Evolutionary conservation across 2,888 invertebrate species (phyloP), one percentile per base, ranked within the genome.

Genomic region (Cerastis leucographa): DNA sequence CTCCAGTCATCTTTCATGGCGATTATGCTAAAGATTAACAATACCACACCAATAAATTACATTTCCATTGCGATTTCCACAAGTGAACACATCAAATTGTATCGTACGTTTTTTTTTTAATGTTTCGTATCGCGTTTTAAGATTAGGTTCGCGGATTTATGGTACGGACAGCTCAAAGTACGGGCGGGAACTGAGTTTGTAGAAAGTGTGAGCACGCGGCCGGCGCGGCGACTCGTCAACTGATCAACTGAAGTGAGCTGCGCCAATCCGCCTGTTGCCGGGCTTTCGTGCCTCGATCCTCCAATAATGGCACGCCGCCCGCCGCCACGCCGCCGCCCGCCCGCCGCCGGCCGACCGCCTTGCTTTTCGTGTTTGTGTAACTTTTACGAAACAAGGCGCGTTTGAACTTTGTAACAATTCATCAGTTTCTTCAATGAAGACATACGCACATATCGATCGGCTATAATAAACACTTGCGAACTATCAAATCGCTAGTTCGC

Each of bases 261-360:
- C 70, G 79, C 69, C 62, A 87, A 72, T 78, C 81, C 90, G 94
- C 93, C 92, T 93, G 93, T 94, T 94, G 93, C 95, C 91, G 92
- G 92, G 93, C 85, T 90, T 88, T 88, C 71, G 78, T 80, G 78
- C 75, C 83, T 86, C 82, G 73, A 71, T 89, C 88, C 78, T 82
- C 89, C 90, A 89, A 89, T 91, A 89, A 89, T 86, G 89, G 89
- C 85, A 85, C 82, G 78, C 71, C 62, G n/a, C 64, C 59, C 59
- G 65, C 22, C 79, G 78, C 74, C 35, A n/a, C 62, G 62, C 82
- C 81, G 75, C 82, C 81, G 74, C 61, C 29, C 29, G 61, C 61
- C 29, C 35, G 29, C 61, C 19, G 29, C 61, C 61, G 35, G 29
- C 61, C 61, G 35, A 61, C 19, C 35, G 61, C 35, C 61, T 35